These are phyloP conservation scores for Atlantisia rogersi DNA, from an alignment of 2,113 vertebrate species.

Conservation along the genomic window DNA sequence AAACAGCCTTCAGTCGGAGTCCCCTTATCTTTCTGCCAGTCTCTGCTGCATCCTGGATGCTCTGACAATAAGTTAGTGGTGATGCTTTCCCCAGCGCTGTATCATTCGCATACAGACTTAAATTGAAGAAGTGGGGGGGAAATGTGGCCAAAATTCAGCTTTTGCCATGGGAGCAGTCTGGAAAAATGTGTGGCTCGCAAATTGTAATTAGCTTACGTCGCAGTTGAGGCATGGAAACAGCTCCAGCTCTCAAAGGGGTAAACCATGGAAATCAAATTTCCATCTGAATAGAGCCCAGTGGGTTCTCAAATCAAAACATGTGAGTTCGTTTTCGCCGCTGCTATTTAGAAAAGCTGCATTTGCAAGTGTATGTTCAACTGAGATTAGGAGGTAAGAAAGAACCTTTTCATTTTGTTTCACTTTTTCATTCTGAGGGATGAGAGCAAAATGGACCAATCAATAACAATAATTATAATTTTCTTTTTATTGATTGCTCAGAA, in stretches of 20 bases:
- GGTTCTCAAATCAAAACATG: constrained; percentile 58
- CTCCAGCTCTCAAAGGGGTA: constrained; percentile 19
- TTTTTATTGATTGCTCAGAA: constrained; percentile 55
- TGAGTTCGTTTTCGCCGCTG: constrained; percentile 6
- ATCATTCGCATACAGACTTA: neutral
- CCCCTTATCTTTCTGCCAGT: constrained; percentile 26
- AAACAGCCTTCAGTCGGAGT: neutral
- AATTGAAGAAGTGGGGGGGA: neutral
- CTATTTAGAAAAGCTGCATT: constrained; percentile 40
- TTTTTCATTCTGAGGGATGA: constrained; percentile 57
- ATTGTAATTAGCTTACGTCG: constrained; percentile 30
- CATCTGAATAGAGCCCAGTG: constrained; percentile 60
- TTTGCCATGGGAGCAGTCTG: neutral
- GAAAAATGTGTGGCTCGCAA: constrained; percentile 21
- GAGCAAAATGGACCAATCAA: constrained; percentile 56
- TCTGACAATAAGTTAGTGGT: neutral
- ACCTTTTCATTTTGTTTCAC: constrained; percentile 33
- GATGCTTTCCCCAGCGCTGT: neutral
- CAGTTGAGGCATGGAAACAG: neutral
- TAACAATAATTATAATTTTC: constrained; percentile 72
- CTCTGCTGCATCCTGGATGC: neutral
- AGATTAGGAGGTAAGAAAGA: constrained; percentile 63
- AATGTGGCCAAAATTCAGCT: constrained; percentile 23
- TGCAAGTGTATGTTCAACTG: constrained; percentile 57
- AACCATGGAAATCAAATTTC: constrained; percentile 69